Conservation (phyloP, 2,888 invertebrate species). For the Mythimna loreyi region DNA sequence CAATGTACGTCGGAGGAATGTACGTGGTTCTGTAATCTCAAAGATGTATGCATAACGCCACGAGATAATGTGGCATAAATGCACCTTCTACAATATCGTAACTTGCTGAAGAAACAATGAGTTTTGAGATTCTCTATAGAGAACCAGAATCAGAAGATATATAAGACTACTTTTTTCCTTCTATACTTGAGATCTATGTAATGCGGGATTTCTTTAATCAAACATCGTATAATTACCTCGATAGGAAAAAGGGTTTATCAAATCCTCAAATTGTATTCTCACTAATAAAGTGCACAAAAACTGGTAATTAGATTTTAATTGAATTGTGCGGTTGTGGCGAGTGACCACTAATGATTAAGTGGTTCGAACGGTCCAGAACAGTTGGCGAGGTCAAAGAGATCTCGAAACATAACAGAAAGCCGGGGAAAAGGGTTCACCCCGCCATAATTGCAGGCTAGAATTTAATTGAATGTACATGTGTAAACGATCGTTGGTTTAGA, state of each 20-base stretch:
- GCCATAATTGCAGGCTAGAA: slow-evolving; percentile 3
- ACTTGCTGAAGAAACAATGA: too few relatives aligned
- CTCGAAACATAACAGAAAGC: slow-evolving; percentile 23
- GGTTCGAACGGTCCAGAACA: slow-evolving; percentile 28
- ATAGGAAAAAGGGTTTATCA: neutral
- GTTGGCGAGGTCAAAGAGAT: slow-evolving; percentile 28
- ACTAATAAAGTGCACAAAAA: slow-evolving; percentile 21
- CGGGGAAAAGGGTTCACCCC: slow-evolving; percentile 12
- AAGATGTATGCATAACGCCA: too few relatives aligned
- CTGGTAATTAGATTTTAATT: slow-evolving; percentile 49
- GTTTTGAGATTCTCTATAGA: neutral
- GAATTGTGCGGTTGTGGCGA: slow-evolving; percentile 42
- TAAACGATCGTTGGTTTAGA: slow-evolving; percentile 16
- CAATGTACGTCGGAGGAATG: too few relatives aligned
- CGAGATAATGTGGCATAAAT: too few relatives aligned
- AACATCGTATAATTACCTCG: neutral
- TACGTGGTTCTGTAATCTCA: neutral
- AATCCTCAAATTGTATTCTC: neutral
- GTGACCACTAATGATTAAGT: slow-evolving; percentile 46
- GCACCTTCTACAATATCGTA: too few relatives aligned
- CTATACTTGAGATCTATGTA: neutral
- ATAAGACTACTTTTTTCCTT: neutral
- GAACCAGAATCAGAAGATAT: neutral
- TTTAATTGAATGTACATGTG: slow-evolving; percentile 4
- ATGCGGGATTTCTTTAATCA: neutral